Base-by-base conservation (phyloP, 2,113 vertebrate species). In the Brachypodius melanocephalos region DNA sequence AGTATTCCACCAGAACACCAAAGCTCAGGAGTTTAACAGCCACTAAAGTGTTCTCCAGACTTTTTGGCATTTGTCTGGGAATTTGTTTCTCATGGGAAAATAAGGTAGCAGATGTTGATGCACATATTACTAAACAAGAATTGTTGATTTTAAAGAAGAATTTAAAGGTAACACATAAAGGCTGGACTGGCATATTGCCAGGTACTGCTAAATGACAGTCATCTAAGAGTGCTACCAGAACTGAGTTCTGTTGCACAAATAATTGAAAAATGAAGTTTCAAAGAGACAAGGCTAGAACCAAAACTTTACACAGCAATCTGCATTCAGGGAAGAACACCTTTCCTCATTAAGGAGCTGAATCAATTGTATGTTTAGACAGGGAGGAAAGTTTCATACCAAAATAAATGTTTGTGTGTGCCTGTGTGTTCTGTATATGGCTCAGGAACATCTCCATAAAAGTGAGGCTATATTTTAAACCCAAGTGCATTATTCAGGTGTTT, bases 341-440 rank as follows among this genome's bases (percentile, higher is more conserved):
- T 49, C 22, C 61, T 88, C 40, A 79, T 43, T 49, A 54, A 45
- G 19, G 48, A 71, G 25, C 18, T 55, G 80, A 46, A 88, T 26
- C 65, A 71, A 46, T 20, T 4, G 5, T 12, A 8, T 78, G 34
- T 51, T 78, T 71, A 78, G 21, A 34, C 15, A 74, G 13, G 16
- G 12, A 31, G 51, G 67, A 66, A 84, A 61, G 4, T 74, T 38
- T 6, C 17, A 9, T 20, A 63, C 5, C n/a, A 40, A 57, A 93
- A 51, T 10, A 22, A 80, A 49, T 38, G 19, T 43, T 25, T 51
- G 5, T 36, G 36, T 21, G 18, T 12, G 8, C 13, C 28, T 12
- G 3, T 2, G 1, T 42, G 11, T 48, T 48, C 5, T 49, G 17
- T 17, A 8, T 17, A 32, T 4, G 8, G 13, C 19, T 62, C 2